Base-by-base conservation (phyloP, 2,797 vertebrate species). In the Scyliorhinus canicula region DNA sequence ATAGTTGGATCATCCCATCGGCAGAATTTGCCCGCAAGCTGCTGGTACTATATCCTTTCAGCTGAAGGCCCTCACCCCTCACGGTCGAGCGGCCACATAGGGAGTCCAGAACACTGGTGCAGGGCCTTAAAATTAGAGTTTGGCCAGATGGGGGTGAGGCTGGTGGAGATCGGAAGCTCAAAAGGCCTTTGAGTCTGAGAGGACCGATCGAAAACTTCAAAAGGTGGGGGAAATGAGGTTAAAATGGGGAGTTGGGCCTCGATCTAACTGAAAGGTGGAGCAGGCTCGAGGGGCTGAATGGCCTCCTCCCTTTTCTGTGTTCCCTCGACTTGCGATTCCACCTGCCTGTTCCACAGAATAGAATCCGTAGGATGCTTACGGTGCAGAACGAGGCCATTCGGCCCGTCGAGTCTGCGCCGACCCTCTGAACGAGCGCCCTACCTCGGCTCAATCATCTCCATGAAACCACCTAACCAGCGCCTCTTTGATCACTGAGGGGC, bases 1-100 rank as follows among this genome's bases (percentile, higher is more conserved):
- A 99, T 96, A 98, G 97, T 95, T 99, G 98, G 98, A 98, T 99
- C 2, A 97, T 99, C 52, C 97, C 98, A 1, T 99, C 98, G 0
- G 97, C 98, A 35, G 96, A 97, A 35, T 97, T 99, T 11, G 97
- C 98, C 90, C 97, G 97, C 95, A 98, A 97, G 91, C 97, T 99
- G 95, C 97, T 98, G 95, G 96, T 96, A 95, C 97, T 98, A 99
- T 99, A 99, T 99, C 98, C 98, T 98, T 47, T 95, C 44, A 14
- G 26, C 55, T 28, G 21, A 95, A 95, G 71, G 63, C 11, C 4
- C 47, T 40, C 91, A 24, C 5, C 26, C 4, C 52, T n/a, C n/a
- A n/a, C n/a, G n/a, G n/a, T n/a, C n/a, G n/a, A n/a, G n/a, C n/a
- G n/a, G n/a, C n/a, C n/a, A n/a, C n/a, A n/a, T n/a, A 35, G 71